Base-by-base conservation (phyloP, 2,888 invertebrate species). In the Perizoma flavofasciatum region DNA sequence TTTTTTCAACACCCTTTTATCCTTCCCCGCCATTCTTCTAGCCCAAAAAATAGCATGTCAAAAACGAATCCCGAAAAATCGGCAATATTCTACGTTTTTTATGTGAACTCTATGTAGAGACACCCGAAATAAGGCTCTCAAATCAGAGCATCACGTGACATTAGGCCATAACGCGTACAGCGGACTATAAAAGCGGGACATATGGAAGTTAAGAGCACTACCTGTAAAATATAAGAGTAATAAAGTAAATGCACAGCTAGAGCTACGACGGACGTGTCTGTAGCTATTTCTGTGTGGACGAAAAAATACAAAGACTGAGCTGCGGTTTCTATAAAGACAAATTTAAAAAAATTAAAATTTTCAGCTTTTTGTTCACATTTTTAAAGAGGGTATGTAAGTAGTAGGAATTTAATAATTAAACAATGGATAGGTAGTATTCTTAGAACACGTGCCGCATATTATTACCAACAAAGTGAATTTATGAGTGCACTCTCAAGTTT, bases 401-500 rank as follows among this genome's bases (percentile, higher is more conserved):
- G 33, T 35, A 57, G 11, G 40, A 58, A 41, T 55, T 35, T 58
- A 39, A 71, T 75, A 71, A 78, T 71, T 73, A 70, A 83, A 88
- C 86, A 84, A 84, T 85, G 81, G 78, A 64, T 59, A 63, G 68
- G 74, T 86, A 88, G 74, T 86, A 88, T 88, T 86, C 79, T 85
- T 81, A 80, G 83, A 60, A 50, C 65, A 63, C 51, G 55, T 55
- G 67, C 56, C 78, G 71, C 71, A 67, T 82, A 81, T 86, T 88
- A 88, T 89, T 89, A 89, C 86, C 82, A 83, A 89, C 86, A 85
- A 85, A 88, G 83, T 84, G 81, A 89, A 91, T 92, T 91, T 91
- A 91, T 89, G 87, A 88, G 84, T 85, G 90, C 92, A 91, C 92
- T 91, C 88, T 83, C 86, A 83, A 87, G 89, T 90, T 89, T 92